Evolutionary conservation across 2,888 invertebrate genomes (phyloP), one percentile per base, ranked within the genome.

Genomic region (Conus canariensis): DNA sequence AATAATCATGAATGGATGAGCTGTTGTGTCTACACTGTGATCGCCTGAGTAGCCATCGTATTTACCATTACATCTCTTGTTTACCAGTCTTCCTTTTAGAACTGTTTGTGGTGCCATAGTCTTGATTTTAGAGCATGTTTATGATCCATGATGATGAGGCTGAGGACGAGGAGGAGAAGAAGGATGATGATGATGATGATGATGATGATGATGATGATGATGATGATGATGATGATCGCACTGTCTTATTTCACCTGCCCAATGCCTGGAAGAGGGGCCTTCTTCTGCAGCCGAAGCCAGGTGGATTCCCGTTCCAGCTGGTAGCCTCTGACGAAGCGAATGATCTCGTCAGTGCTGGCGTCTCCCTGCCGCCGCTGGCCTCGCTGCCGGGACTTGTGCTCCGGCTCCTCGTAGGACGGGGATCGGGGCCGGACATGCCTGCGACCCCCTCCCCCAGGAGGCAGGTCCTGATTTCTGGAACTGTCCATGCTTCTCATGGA

Each of bases 251-350:
- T 64, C 30, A 89, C 83, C 85, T 93, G 92, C 64, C 94, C 93
- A 22, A 94, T 94, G 30, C 93, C 92, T 4, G 94, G 94, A 16
- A 94, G 90, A 14, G 93, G 93, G 6, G 92, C 92, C 87, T 92
- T 93, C 87, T 92, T 92, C 89, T 93, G 93, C 70, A 93, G 83
- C n/a, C 92, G 83, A 10, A 94, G 89, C n/a, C 92, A 90, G n/a
- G 93, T 94, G n/a, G 93, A 93, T 77, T 94, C 94, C 59, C 93
- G 91, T 82, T 94, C 93, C 77, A 92, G 91, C 83, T 94, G 94
- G 74, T 92, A 90, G 45, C 93, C 93, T 12, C 94, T 87, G 22
- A 94, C 93, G 86, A 94, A 94, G 45, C 93, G 92, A 58, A 94
- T 93, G 45, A 94, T 94, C 90, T 94, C 94, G 67, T 94, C 93